A percentile compares a stretch with the other conserved stretches of the same genome.
Conservation (phyloP, 2,113 vertebrate species). For the Oreotrochilus melanogaster region DNA sequence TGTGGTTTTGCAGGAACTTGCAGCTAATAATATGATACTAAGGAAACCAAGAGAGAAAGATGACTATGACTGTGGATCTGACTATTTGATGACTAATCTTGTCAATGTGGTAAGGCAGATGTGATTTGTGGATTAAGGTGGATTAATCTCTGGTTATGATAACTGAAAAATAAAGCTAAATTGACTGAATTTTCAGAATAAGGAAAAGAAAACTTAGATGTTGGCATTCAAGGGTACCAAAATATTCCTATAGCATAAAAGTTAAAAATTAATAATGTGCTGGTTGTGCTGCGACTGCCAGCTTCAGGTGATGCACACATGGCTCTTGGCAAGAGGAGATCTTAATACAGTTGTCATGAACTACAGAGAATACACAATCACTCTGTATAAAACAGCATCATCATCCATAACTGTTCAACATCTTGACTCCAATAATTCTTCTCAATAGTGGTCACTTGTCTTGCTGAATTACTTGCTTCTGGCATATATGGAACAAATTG, state of each 20-base stretch:
- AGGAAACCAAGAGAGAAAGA: conserved; percentile 13
- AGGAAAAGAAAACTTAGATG: not conserved
- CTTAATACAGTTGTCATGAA: not conserved
- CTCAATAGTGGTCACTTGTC: not conserved
- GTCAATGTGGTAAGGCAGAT: not conserved
- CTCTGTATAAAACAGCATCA: not conserved
- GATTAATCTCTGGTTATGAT: not conserved
- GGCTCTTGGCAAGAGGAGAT: not conserved
- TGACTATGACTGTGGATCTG: not conserved
- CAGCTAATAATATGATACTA: conserved; percentile 33
- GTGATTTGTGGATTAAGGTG: not conserved
- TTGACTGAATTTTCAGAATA: not conserved
- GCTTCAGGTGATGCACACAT: not conserved
- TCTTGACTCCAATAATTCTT: not conserved
- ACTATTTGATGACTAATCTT: conserved; percentile 31
- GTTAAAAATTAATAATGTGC: not conserved
- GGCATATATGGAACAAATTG: not conserved
- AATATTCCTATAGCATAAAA: not conserved
- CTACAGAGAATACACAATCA: not conserved
- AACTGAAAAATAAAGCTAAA: conserved; percentile 2
- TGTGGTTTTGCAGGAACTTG: conserved; percentile 41
- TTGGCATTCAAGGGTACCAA: not conserved
- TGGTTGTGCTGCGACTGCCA: not conserved
- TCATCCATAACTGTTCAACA: not conserved
- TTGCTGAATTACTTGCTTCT: not conserved